A percentile compares a stretch with the other conserved stretches of the same genome.
Conservation (phyloP, 2,888 invertebrate genomes). For the Melanchra persicariae region DNA sequence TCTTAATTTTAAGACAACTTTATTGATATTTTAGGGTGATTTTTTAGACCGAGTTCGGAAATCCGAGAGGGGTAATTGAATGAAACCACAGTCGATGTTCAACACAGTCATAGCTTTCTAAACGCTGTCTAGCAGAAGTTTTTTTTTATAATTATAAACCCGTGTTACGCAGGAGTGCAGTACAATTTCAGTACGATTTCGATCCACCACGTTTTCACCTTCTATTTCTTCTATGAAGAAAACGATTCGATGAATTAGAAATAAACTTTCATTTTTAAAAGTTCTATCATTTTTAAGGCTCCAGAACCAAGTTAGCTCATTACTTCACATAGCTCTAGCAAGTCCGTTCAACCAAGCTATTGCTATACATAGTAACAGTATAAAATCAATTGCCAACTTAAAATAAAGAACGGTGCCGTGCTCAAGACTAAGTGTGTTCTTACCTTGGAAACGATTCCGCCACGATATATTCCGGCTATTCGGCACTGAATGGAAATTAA, state of each 20-base stretch:
- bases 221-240: too few species aligned
- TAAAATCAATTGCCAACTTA: slow-evolving; percentile 70
- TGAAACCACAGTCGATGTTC: too few species aligned
- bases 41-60: neutral
- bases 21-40: slow-evolving; percentile 10
- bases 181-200: too few species aligned
- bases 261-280: slow-evolving; percentile 4
- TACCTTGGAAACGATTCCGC: slow-evolving; percentile 64
- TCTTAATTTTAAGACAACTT: slow-evolving; percentile 19
- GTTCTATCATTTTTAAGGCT: slow-evolving; percentile 4
- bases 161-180: too few species aligned
- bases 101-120: too few species aligned
- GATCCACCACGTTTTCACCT: too few species aligned
- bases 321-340: slow-evolving; percentile 2
- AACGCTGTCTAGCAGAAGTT: too few species aligned
- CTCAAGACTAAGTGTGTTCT: slow-evolving; percentile 65
- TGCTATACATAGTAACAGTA: slow-evolving; percentile 25
- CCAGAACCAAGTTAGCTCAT: neutral
- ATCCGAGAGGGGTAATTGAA: neutral
- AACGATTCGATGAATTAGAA: neutral
- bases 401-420: slow-evolving; percentile 66
- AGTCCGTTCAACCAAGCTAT: slow-evolving; percentile 14
- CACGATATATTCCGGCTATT: slow-evolving; percentile 75
- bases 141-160: too few species aligned
- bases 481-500: slow-evolving; percentile 88